Percentiles rank a stretch among this genome's conserved stretches.
Conservation (phyloP, 2,113 vertebrate species). For the Litocranius walleri region DNA sequence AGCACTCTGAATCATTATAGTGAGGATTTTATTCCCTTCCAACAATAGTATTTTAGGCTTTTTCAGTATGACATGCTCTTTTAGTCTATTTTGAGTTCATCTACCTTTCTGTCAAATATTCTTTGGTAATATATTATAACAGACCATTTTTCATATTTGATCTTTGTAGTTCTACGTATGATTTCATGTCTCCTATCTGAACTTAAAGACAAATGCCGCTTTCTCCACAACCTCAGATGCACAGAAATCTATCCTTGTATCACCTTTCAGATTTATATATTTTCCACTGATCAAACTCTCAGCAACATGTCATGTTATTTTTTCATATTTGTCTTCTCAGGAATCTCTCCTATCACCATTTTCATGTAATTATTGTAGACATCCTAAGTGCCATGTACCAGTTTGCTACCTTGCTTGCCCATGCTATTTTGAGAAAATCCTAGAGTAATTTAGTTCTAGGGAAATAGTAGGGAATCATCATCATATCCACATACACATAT, state of each 20-base stretch:
- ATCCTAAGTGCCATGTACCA: background rate
- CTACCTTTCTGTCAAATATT: constrained; percentile 18
- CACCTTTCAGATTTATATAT: background rate
- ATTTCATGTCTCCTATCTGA: background rate
- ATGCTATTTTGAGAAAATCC: background rate
- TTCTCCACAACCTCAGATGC: background rate
- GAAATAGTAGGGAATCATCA: background rate
- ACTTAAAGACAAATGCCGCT: background rate
- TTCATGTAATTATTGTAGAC: background rate
- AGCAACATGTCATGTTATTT: background rate
- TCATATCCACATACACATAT: fast-evolving
- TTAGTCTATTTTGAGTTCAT: constrained; percentile 47
- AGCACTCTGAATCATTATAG: background rate
- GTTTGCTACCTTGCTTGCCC: background rate
- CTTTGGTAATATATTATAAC: constrained; percentile 30
- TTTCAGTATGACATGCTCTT: constrained; percentile 43
- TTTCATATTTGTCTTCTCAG: background rate
- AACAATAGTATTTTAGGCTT: background rate
- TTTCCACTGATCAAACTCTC: background rate
- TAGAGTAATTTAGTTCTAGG: background rate
- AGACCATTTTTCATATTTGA: background rate
- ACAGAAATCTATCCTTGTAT: background rate
- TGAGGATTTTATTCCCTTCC: background rate
- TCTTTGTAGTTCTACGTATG: constrained; percentile 36
- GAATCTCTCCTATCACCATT: background rate